These are phyloP conservation scores for Collichthys lucidus DNA, from an alignment of 2,113 vertebrate genomes.

Conservation along the genomic window DNA sequence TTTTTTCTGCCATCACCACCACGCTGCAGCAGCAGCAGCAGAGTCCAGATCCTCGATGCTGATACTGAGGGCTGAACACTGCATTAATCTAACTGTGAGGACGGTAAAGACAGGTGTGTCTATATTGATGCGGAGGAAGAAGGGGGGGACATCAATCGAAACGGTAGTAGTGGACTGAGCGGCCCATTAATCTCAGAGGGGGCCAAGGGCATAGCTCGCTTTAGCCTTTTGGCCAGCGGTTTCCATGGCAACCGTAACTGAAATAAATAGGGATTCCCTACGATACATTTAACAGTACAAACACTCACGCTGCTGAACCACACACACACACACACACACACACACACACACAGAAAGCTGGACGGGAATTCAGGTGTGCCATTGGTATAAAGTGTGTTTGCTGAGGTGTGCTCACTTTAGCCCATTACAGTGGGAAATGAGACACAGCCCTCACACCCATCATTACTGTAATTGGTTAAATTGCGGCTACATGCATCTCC, in stretches of 20 bases:
- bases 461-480: slow-evolving; percentile 70
- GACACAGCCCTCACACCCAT: slow-evolving; percentile 55
- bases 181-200: slow-evolving; percentile 33
- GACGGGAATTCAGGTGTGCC: slow-evolving; percentile 37
- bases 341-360: slow-evolving; percentile 4
- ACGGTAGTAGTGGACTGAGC: background rate
- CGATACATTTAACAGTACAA: background rate
- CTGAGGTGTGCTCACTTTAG: slow-evolving; percentile 44
- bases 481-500: slow-evolving; percentile 34
- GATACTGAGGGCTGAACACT: slow-evolving; percentile 6
- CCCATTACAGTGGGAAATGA: slow-evolving; percentile 55
- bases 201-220: slow-evolving; percentile 44
- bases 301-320: background rate
- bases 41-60: background rate
- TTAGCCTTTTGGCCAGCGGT: slow-evolving; percentile 23
- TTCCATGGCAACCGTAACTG: slow-evolving; percentile 50
- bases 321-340: slow-evolving; percentile 7
- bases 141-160: slow-evolving; percentile 5
- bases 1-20: background rate
- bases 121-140: slow-evolving; percentile 12
- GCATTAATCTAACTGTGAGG: slow-evolving; percentile 21
- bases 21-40: background rate
- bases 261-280: slow-evolving; percentile 26
- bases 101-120: slow-evolving; percentile 17
- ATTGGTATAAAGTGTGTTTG: slow-evolving; percentile 49